A percentile compares a stretch with the other conserved stretches of the same genome.
Evolutionary conservation across 2,113 vertebrate genomes (phyloP).

Genomic region (Oceanodroma tethys): DNA sequence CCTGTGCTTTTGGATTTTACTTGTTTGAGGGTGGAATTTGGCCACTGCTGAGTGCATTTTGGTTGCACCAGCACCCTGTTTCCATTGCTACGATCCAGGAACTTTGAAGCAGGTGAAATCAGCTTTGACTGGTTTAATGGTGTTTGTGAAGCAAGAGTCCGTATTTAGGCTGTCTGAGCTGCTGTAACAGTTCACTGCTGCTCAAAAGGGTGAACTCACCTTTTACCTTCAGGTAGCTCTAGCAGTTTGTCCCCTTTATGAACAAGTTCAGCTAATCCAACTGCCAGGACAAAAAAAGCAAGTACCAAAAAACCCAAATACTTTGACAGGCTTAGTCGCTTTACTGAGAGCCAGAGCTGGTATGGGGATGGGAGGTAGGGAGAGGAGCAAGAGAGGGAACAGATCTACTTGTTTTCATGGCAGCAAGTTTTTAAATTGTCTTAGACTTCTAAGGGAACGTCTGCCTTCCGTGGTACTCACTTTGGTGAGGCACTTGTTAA

Average conservation of each 20-base stretch:
- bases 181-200: not conserved
- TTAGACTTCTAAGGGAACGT: not conserved
- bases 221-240: not conserved
- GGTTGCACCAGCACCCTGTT: not conserved
- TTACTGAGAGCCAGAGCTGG: not conserved
- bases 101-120: not conserved
- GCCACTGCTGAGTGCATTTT: not conserved
- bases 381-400: not conserved
- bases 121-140: not conserved
- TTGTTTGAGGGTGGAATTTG: not conserved
- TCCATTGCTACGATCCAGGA: fast-evolving
- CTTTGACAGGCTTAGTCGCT: not conserved
- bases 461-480: not conserved
- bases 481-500: not conserved
- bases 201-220: not conserved
- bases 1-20: not conserved
- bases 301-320: not conserved
- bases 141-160: not conserved
- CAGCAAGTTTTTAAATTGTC: not conserved
- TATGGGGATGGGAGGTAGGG: not conserved
- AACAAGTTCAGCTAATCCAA: not conserved
- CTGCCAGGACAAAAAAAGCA: not conserved
- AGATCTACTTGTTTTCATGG: not conserved
- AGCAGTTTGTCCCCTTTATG: not conserved
- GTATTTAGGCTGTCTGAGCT: not conserved